Percentiles rank a stretch among this genome's conserved stretches.
phyloP scores from a whole-genome alignment of 2,797 vertebrate species.

The Vespertilio murinus region DNA sequence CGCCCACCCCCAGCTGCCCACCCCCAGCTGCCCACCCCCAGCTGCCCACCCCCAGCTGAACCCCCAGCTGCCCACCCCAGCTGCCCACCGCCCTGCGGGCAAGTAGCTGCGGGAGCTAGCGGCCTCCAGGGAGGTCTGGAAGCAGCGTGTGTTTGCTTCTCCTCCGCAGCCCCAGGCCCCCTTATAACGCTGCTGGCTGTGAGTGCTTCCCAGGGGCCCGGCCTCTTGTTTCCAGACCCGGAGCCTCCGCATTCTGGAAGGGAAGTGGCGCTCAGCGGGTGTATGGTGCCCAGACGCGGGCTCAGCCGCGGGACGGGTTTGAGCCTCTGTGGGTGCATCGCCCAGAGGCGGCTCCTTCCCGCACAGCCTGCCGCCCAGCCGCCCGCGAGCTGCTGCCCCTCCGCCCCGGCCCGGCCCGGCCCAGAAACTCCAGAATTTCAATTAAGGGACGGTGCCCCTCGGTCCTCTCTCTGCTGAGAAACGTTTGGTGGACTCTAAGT shows the following conservation, averaged over 20 bases:
- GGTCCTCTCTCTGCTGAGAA: constrained; percentile 51
- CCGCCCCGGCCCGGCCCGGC: background rate
- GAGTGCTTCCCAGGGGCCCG: background rate
- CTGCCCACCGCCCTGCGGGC: background rate
- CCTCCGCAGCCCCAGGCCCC: no score
- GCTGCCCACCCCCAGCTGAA: no score
- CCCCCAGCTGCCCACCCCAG: no score
- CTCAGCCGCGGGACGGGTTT: background rate
- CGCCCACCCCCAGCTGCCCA: background rate
- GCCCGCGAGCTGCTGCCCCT: background rate
- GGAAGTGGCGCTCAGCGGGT: background rate
- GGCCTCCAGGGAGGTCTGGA: background rate
- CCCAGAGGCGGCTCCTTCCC: background rate
- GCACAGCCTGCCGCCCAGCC: background rate
- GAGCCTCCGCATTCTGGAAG: background rate
- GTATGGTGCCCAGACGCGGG: background rate
- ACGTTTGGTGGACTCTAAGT: constrained; percentile 77
- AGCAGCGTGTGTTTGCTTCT: background rate
- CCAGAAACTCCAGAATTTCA: background rate
- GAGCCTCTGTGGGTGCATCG: background rate
- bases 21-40: background rate
- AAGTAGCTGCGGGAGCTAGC: background rate
- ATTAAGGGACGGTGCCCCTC: background rate
- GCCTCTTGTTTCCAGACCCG: background rate
- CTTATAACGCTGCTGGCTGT: background rate